Evolutionary conservation across 2,113 vertebrate genomes (phyloP).

Genomic region (Aspidoscelis tigris): DNA sequence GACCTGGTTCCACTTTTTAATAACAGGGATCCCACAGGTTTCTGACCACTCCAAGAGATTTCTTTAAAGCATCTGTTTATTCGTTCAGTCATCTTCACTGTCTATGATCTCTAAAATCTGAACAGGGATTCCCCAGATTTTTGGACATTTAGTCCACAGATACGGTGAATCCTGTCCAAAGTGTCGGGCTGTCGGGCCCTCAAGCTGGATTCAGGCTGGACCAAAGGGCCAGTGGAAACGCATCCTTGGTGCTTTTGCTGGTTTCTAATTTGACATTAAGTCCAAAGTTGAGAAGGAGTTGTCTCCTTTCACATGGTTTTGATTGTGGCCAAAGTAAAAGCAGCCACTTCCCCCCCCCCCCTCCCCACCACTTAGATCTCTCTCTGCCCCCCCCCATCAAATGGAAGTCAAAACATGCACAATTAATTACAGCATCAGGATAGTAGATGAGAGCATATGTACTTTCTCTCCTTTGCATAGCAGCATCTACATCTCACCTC

Average conservation of each 20-base stretch:
- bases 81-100: not conserved
- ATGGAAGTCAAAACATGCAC: not conserved
- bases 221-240: no score
- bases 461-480: not conserved
- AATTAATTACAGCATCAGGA: not conserved
- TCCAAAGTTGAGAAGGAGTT: not conserved
- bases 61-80: not conserved
- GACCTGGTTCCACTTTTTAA: slow-evolving; percentile 23
- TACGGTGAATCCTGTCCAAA: no score
- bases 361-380: not conserved
- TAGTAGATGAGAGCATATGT: not conserved
- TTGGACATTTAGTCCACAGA: no score
- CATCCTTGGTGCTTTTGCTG: no score
- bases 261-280: no score
- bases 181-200: no score
- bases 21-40: not conserved
- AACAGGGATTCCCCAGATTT: no score
- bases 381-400: not conserved
- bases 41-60: slow-evolving; percentile 1
- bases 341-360: no score
- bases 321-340: not conserved
- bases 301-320: not conserved
- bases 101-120: no score
- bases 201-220: no score
- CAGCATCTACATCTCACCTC: not conserved